phyloP scores from a whole-genome alignment of 2,888 invertebrate species.

The Heliconius erato region DNA sequence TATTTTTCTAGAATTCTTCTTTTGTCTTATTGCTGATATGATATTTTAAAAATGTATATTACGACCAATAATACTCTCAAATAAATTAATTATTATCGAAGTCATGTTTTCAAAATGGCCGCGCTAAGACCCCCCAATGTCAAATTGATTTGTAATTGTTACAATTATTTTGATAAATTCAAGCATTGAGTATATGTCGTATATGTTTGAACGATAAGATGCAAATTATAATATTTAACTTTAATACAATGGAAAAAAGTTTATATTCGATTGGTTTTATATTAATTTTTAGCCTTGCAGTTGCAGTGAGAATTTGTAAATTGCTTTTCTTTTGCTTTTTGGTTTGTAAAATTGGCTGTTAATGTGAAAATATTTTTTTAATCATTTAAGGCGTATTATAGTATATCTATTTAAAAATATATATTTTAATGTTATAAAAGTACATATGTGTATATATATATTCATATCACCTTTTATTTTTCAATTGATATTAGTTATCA shows the following conservation, averaged over 20 bases:
- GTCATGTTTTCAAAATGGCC: constrained; percentile 56
- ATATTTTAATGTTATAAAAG: background rate
- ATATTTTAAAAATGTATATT: constrained; percentile 37
- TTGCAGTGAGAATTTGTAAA: constrained; percentile 5
- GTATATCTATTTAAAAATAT: background rate
- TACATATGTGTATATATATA: no score
- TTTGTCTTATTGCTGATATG: background rate
- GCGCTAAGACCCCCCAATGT: constrained; percentile 68
- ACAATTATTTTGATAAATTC: constrained; percentile 54
- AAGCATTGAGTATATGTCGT: constrained; percentile 55
- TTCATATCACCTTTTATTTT: no score
- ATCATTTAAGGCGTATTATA: background rate
- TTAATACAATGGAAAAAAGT: background rate
- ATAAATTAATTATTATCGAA: constrained; percentile 35
- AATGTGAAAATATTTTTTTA: background rate
- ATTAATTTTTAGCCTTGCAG: background rate
- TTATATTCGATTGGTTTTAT: constrained; percentile 1
- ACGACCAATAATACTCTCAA: constrained; percentile 38
- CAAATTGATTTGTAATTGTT: constrained; percentile 55
- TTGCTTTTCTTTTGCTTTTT: background rate
- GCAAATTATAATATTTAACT: background rate
- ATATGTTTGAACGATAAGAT: constrained; percentile 32
- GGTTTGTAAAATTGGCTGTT: background rate
- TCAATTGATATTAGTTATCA: no score
- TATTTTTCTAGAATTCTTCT: background rate